A percentile compares a stretch with the other conserved stretches of the same genome.
phyloP scores from a whole-genome alignment of 2,113 vertebrate genomes.

The Rhinolophus sinicus region DNA sequence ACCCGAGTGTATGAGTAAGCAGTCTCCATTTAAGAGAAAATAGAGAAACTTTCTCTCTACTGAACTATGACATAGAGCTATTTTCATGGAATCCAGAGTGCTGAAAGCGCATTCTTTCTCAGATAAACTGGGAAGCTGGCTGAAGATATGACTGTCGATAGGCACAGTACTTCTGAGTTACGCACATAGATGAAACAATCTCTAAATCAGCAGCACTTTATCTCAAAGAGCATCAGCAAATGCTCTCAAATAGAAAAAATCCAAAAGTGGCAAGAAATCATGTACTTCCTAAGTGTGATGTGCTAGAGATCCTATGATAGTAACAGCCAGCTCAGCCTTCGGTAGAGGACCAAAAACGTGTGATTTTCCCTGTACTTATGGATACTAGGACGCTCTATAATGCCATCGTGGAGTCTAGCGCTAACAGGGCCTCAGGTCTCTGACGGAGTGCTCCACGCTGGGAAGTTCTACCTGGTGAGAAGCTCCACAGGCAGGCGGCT shows the following conservation, averaged over 20 bases:
- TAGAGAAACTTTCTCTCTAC: background rate
- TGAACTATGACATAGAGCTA: background rate
- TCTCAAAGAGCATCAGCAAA: background rate
- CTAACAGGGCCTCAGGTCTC: background rate
- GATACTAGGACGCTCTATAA: background rate
- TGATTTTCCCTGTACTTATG: background rate
- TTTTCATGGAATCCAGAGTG: background rate
- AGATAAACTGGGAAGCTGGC: background rate
- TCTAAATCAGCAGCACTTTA: background rate
- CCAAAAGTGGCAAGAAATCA: background rate
- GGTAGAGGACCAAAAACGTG: background rate
- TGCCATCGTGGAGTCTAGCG: background rate
- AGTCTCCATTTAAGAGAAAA: slow-evolving; percentile 34
- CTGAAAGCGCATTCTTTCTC: background rate
- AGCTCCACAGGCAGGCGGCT: background rate
- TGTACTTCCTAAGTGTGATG: background rate
- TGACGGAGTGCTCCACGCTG: background rate
- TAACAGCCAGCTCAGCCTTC: background rate
- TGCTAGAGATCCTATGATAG: background rate
- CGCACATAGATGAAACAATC: background rate
- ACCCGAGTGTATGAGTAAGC: background rate
- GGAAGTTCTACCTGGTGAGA: background rate
- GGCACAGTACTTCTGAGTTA: background rate
- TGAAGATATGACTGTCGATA: background rate
- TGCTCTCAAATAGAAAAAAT: background rate